Evolutionary conservation across 2,113 vertebrate genomes (phyloP), one percentile per base, ranked within the genome.

Genomic region (Thunnus maccoyii): DNA sequence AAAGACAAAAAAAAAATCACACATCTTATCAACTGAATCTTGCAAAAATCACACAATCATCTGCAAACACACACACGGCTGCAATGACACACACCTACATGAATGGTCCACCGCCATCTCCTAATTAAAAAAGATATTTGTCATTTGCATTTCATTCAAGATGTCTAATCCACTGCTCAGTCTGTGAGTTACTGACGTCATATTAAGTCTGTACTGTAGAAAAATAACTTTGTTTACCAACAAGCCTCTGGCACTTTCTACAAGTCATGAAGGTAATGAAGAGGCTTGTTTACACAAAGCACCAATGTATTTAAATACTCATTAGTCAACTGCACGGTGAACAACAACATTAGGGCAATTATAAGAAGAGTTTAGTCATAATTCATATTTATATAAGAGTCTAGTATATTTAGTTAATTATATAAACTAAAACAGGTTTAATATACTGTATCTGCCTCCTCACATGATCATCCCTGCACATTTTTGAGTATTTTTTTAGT

Each of bases 221-320:
- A 84, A 85, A 83, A 74, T 48, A 50, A 75, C 48, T 48, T 70
- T 48, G 61, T 80, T 85, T 74, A 57, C 22, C 7, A 2, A 47
- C 1, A 27, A 54, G 80, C 69, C 52, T 65, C 52, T 36, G 70
- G 48, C 44, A 10, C 32, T 51, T 62, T 73, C 15, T 22, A 25
- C 25, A 22, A 75, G 66, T 77, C 51, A 18, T 10, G 22, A 73
- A 66, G 62, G 78, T 67, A 72, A 86, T 60, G 57, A 47, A 62
- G 65, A 77, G 17, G 36, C 65, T 60, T 69, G 48, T 87, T 90
- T 82, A 72, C 51, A 61, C 22, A 60, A 58, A 68, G 61, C 50
- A 54, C 18, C 47, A 15, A 25, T 1, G 3, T 58, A 27, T 78
- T 80, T 63, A 30, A 66, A 84, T 55, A 66, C 47, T 71, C 36